Base-by-base conservation (phyloP, 2,888 invertebrate genomes). In the Harmothoe impar region DNA sequence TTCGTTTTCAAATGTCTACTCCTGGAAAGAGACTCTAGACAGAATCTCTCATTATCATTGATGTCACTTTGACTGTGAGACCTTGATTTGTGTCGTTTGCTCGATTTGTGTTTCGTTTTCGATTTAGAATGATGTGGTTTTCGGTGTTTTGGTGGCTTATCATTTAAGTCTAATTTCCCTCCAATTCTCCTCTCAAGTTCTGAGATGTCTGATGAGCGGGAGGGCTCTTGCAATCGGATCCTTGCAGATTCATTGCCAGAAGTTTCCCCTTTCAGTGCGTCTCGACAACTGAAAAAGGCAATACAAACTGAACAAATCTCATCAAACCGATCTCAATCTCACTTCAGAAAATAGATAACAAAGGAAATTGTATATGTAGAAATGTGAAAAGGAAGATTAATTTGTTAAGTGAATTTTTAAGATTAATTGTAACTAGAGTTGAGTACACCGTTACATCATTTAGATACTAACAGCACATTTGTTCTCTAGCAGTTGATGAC, bases 221-320 rank as follows among this genome's bases (percentile, higher is more conserved):
- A 62, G n/a, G 62, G 15, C 62, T 62, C 62, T 62, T 62, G 62
- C 62, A 62, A 7, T n/a, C 20, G 62, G 62, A 62, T 20, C n/a
- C 62, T n/a, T 62, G 7, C n/a, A n/a, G 62, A 62, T n/a, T 62
- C 62, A 12, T n/a, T 62, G 62, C 62, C 3, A 10, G 43, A 43
- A 43, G 62, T 23, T 25, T 81, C 33, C 35, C 33, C 33, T 81
- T 81, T 35, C 33, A 81, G 33, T 7, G 35, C 35, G 20, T 17
- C 15, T 35, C 15, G 81, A 15, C 12, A 35, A 15, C 81, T 81
- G 81, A 81, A 81, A 81, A 81, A 81, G 81, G 81, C 23, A 81
- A 43, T n/a, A 81, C n/a, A 33, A 35, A 81, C 43, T 81, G 33
- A 35, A 43, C 81, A 81, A 20, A 5, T 81, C n/a, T 81, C 31